These are phyloP conservation scores for Liolophura sinensis DNA, from an alignment of 1,140 invertebrate genomes.

Conservation along the genomic window DNA sequence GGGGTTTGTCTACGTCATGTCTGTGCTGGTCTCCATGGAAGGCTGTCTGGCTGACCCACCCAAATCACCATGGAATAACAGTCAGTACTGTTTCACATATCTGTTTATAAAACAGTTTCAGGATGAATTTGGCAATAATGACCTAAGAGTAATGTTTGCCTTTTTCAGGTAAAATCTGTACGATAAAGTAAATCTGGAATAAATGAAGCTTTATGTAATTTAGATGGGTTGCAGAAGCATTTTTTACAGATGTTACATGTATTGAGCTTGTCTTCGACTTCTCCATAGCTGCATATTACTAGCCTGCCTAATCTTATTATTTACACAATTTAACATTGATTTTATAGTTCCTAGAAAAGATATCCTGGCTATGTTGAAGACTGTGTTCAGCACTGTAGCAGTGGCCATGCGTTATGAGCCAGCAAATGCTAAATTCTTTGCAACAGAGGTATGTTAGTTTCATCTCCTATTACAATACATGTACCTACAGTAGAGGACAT, in stretches of 20 bases:
- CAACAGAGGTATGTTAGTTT: constrained; percentile 76
- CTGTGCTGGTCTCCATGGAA: constrained; percentile 91
- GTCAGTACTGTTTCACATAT: constrained; percentile 25
- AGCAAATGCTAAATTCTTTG: constrained; percentile 98
- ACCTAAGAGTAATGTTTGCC: no score
- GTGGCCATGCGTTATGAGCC: constrained; percentile 99
- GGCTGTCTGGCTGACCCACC: constrained; percentile 70
- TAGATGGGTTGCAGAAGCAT: no score
- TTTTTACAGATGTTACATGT: no score
- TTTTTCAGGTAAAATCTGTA: no score
- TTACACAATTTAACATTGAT: constrained; percentile 54
- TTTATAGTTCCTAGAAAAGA: constrained; percentile 45
- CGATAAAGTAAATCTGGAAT: no score
- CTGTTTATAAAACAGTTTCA: no score
- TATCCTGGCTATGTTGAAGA: constrained; percentile 67
- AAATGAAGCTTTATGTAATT: no score
- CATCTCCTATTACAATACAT: no score
- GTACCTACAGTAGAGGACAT: no score
- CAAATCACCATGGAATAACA: constrained; percentile 58
- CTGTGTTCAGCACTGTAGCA: constrained; percentile 93
- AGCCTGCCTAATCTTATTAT: background rate
- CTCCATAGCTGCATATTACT: background rate
- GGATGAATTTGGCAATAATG: no score
- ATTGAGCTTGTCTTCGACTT: background rate
- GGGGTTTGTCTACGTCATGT: constrained; percentile 97